Evolutionary conservation across 2,113 vertebrate genomes (phyloP), one percentile per base, ranked within the genome.

Genomic region (Colossoma macropomum): DNA sequence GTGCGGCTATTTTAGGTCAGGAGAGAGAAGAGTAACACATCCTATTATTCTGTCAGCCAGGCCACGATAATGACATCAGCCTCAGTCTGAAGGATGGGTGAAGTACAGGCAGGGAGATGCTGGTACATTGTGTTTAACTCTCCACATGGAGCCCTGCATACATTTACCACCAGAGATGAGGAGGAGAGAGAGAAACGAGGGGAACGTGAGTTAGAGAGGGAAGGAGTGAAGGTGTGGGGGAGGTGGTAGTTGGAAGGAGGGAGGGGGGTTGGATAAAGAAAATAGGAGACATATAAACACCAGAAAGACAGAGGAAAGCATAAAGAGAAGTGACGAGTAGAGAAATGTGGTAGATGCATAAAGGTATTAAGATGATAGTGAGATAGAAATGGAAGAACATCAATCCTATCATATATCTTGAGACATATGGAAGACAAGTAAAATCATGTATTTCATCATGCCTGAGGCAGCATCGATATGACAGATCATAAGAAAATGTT

Each of bases 1-100:
- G 79, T 81, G 28, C 77, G 76, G 83, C 50, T 88, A 88, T 92
- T 90, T 88, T 86, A 85, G 90, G 88, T 86, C 88, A 25, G 54
- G 60, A 28, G 41, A 77, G 79, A 41, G 70, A 32, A 62, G 52
- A 27, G 86, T 89, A 87, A 88, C 84, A 71, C 1, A 75, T 70
- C 41, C 72, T 66, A 50, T 34, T 50, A 74, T 23, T 70, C 70
- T 74, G 56, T 60, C 41, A 69, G 30, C 21, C 38, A 45, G 52
- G 65, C 54, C 23, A 66, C 16, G 13, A 77, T 62, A 62, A 77
- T 71, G 77, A 77, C 34, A 62, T 25, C 52, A 71, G 74, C 69
- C 48, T 50, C 74, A 77, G 76, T 63, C 25, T 77, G 38, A 76
- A 48, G 77, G 50, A 66, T 23, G 63, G n/a, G 56, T 70, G 34